Evolutionary conservation across 2,888 invertebrate species (phyloP).

Genomic region (Drosophila lutescens): DNA sequence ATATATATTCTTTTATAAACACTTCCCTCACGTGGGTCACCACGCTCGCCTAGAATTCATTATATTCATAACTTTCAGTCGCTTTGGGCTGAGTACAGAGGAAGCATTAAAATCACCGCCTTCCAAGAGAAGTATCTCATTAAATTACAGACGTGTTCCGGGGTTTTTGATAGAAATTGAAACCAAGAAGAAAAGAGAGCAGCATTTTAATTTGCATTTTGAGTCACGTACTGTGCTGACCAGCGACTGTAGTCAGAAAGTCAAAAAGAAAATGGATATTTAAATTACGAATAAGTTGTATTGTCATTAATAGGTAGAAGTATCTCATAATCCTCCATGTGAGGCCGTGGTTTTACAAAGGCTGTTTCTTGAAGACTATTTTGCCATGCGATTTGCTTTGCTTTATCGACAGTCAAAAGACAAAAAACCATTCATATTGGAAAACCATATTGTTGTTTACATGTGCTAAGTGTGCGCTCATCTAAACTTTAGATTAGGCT

Average conservation of each 20-base stretch:
- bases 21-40: not conserved
- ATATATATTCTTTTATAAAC: not conserved
- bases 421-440: not conserved
- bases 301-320: not conserved
- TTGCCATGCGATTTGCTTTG: not conserved
- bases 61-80: not conserved
- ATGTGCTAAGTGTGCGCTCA: not conserved
- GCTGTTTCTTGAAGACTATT: too few relatives aligned
- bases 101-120: not conserved
- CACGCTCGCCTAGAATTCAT: not conserved
- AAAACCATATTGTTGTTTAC: not conserved
- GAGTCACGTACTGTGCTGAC: not conserved
- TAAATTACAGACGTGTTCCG: conserved; percentile 1
- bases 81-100: not conserved
- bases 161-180: conserved; percentile 1
- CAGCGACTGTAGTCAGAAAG: not conserved
- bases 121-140: not conserved
- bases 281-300: not conserved
- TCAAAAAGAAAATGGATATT: not conserved
- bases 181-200: not conserved
- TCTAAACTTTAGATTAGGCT: not conserved
- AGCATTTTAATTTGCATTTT: not conserved
- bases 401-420: not conserved
- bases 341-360: too few relatives aligned
- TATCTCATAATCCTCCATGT: too few relatives aligned